These are phyloP conservation scores for Eonycteris spelaea DNA, from an alignment of 2,113 vertebrate genomes.

Conservation along the genomic window DNA sequence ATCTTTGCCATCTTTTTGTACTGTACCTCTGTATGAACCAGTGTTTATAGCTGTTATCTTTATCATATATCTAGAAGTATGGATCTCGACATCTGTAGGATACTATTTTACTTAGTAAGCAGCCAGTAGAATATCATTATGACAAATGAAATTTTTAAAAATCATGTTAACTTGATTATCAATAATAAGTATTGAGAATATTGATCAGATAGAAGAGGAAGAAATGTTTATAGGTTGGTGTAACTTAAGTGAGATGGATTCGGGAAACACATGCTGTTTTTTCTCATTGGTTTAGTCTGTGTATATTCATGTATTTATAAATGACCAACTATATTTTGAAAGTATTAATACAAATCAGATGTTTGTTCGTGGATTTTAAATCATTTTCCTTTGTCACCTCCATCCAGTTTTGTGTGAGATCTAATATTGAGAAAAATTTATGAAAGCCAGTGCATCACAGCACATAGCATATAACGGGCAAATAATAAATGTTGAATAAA, in stretches of 20 bases:
- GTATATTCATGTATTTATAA: not conserved
- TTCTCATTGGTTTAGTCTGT: not conserved
- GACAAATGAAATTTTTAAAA: not conserved
- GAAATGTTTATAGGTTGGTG: not conserved
- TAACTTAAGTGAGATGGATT: not conserved
- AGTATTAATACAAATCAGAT: not conserved
- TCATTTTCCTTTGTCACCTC: not conserved
- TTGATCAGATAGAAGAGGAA: not conserved
- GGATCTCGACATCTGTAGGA: not conserved
- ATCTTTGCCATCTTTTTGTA: not conserved
- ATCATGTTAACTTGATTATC: not conserved
- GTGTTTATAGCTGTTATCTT: not conserved
- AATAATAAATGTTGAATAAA: not conserved
- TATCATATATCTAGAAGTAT: not conserved
- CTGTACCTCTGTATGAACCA: not conserved
- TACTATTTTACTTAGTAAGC: not conserved
- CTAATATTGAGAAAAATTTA: not conserved
- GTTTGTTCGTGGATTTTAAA: not conserved
- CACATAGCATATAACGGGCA: not conserved
- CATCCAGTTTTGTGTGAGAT: not conserved
- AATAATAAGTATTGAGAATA: not conserved
- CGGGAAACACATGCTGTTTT: not conserved
- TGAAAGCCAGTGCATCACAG: not conserved
- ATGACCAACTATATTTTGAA: not conserved
- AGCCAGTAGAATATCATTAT: not conserved